These are phyloP conservation scores for Hesperia comma DNA, from an alignment of 2,888 invertebrate genomes.

Conservation along the genomic window DNA sequence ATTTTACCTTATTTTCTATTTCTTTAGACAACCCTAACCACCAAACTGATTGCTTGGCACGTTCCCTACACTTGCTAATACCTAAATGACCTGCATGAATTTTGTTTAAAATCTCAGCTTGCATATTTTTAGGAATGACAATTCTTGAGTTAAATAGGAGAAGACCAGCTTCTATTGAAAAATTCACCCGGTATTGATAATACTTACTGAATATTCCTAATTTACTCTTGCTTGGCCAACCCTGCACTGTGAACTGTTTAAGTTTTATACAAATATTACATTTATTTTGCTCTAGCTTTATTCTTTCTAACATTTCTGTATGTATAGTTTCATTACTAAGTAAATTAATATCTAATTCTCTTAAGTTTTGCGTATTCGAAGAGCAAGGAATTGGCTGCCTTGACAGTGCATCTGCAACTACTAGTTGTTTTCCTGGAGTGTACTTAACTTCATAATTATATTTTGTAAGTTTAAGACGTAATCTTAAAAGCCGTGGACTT, in stretches of 20 bases:
- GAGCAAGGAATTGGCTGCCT: background rate
- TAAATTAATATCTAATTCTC: background rate
- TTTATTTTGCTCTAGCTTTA: background rate
- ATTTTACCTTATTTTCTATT: constrained; percentile 1
- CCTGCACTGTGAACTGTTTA: background rate
- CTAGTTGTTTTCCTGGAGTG: background rate
- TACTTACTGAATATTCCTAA: background rate
- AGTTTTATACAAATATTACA: background rate
- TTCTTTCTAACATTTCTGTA: background rate
- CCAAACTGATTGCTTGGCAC: constrained; percentile 2
- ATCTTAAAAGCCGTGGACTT: background rate
- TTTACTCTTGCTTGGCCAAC: background rate
- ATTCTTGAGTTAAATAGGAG: background rate
- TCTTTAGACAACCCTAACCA: background rate
- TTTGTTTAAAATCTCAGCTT: background rate
- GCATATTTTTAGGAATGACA: background rate
- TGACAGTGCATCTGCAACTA: background rate
- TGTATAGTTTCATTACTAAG: background rate
- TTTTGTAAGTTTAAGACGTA: background rate
- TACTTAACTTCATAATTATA: background rate
- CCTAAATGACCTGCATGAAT: background rate
- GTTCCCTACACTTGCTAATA: background rate
- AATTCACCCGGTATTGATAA: background rate
- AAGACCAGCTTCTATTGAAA: background rate
- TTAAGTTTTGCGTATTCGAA: background rate